Conservation (phyloP, 2,797 vertebrate genomes). For the Gobionotothen gibberifrons region DNA sequence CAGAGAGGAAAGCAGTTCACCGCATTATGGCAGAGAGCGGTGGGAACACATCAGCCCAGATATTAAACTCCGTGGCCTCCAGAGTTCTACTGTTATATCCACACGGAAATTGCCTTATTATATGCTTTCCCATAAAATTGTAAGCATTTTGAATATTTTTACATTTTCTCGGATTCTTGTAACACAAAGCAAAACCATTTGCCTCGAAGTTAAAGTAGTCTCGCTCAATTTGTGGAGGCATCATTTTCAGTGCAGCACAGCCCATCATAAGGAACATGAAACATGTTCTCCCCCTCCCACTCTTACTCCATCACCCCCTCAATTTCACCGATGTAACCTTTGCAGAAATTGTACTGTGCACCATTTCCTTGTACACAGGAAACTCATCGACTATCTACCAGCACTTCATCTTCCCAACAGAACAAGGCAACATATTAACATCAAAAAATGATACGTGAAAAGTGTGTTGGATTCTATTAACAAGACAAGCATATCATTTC, state of each 20-base stretch:
- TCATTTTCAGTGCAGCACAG: slow-evolving; percentile 62
- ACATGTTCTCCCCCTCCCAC: slow-evolving; percentile 52
- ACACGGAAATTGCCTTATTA: slow-evolving; percentile 61
- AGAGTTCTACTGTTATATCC: slow-evolving; percentile 48
- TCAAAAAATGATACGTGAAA: slow-evolving; percentile 62
- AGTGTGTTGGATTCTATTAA: slow-evolving; percentile 58
- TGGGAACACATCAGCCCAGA: slow-evolving; percentile 52
- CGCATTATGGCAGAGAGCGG: slow-evolving; percentile 37
- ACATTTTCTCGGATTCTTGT: slow-evolving; percentile 66
- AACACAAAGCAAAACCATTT: slow-evolving; percentile 72
- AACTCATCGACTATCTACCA: slow-evolving; percentile 55
- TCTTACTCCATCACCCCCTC: slow-evolving; percentile 44
- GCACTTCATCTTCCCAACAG: slow-evolving; percentile 54
- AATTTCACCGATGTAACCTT: slow-evolving; percentile 76
- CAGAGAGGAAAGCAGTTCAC: slow-evolving; percentile 26
- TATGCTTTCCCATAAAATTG: slow-evolving; percentile 60
- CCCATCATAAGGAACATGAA: slow-evolving; percentile 75
- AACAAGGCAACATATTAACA: slow-evolving; percentile 51
- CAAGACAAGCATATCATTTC: slow-evolving; percentile 28
- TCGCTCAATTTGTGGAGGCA: slow-evolving; percentile 68
- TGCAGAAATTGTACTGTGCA: slow-evolving; percentile 76
- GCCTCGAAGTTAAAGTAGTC: slow-evolving; percentile 75
- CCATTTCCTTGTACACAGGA: slow-evolving; percentile 70
- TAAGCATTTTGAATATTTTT: slow-evolving; percentile 70
- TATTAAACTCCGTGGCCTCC: slow-evolving; percentile 68